phyloP scores from a whole-genome alignment of 2,797 vertebrate genomes.

The Notolabrus celidotus region DNA sequence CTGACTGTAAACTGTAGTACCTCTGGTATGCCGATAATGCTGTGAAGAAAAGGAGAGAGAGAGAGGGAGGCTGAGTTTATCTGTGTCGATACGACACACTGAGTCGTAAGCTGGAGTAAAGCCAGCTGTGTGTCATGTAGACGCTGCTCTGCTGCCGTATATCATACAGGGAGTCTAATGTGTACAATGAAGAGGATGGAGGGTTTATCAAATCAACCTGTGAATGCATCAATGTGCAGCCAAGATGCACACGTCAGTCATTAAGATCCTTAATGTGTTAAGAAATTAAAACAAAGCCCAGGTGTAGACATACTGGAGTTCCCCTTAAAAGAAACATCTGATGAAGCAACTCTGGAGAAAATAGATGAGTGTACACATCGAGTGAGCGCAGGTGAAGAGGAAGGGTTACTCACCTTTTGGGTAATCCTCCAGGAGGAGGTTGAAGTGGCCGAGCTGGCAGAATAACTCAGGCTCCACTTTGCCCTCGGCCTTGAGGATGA shows the following conservation, averaged over 20 bases:
- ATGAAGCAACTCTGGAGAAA: not conserved
- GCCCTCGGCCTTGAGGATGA: conserved; percentile 98
- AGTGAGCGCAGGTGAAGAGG: not conserved
- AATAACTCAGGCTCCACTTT: conserved; percentile 99
- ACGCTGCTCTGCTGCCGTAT: too few species aligned
- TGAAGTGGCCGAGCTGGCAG: conserved; percentile 99
- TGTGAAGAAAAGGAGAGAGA: conserved; percentile 82
- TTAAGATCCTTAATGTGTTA: not conserved
- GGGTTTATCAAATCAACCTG: too few species aligned
- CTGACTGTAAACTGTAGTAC: conserved; percentile 99
- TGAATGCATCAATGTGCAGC: too few species aligned
- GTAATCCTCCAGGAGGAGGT: conserved; percentile 99
- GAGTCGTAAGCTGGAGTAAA: not conserved
- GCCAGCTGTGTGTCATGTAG: not conserved
- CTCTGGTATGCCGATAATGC: conserved; percentile 99
- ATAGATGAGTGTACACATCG: not conserved
- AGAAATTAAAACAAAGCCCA: too few species aligned
- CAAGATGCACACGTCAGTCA: too few species aligned
- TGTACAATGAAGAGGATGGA: too few species aligned
- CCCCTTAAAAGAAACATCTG: not conserved
- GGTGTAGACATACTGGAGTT: not conserved
- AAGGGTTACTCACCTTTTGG: conserved; percentile 92
- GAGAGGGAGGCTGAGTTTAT: conserved; percentile 37
- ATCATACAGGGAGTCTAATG: too few species aligned
- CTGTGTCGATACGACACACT: not conserved